phyloP scores from a whole-genome alignment of 2,113 vertebrate genomes.

The Seriola aureovittata region DNA sequence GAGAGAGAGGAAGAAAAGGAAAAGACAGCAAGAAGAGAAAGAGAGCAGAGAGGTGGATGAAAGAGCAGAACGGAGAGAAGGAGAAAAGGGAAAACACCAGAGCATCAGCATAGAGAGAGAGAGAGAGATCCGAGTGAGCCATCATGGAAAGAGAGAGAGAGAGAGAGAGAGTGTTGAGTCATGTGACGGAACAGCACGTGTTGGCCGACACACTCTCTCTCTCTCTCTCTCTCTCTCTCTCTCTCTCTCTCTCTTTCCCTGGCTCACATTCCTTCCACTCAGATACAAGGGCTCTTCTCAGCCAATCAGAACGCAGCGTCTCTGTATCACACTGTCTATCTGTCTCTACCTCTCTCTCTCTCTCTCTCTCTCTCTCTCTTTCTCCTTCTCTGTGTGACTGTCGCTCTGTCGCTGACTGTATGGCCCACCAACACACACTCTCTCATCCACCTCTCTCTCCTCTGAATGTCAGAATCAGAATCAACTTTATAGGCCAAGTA shows the following conservation, averaged over 20 bases:
- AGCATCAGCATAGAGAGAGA: conserved; percentile 19
- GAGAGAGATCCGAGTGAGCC: neutral
- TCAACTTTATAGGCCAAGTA: neutral
- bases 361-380: neutral
- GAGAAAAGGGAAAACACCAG: neutral
- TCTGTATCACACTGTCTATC: conserved; percentile 1
- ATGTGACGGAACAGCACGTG: conserved; percentile 72
- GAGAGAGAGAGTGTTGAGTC: conserved; percentile 47
- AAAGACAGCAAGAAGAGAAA: neutral
- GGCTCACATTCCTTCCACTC: conserved; percentile 59
- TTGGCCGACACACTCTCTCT: conserved; percentile 17
- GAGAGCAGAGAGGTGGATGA: neutral
- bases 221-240: neutral
- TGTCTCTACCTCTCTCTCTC: neutral
- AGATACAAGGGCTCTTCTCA: conserved; percentile 69
- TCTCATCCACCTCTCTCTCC: conserved; percentile 8
- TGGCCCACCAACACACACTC: conserved; percentile 1
- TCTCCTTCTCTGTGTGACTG: conserved; percentile 12
- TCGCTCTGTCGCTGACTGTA: neutral
- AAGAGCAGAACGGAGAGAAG: conserved; percentile 6
- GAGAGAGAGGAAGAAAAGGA: neutral
- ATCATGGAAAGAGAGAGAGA: neutral
- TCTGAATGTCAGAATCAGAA: conserved; percentile 4
- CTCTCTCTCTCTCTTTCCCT: conserved; percentile 24
- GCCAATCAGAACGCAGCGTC: conserved; percentile 64